Evolutionary conservation across 2,888 invertebrate species (phyloP).

Genomic region (Troides aeacus): DNA sequence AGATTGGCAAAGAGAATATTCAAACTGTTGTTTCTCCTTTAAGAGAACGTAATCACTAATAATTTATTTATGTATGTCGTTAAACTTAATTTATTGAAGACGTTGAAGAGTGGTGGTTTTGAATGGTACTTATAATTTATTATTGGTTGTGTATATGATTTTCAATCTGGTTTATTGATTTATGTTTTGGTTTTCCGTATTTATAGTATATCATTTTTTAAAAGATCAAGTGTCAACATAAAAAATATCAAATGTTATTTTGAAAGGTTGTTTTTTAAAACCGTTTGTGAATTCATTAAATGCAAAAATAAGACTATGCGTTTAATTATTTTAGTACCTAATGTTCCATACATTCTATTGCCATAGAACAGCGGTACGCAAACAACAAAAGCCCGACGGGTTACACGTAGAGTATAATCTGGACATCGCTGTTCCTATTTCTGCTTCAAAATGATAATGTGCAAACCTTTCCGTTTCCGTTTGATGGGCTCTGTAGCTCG

Average conservation of each 20-base stretch:
- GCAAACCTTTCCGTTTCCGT: no score
- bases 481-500: no score
- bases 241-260: no score
- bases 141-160: constrained; percentile 31
- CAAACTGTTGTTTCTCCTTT: constrained; percentile 64
- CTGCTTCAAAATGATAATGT: no score
- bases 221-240: background rate
- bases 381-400: no score
- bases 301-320: no score
- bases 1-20: constrained; percentile 71
- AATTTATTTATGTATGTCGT: constrained; percentile 7
- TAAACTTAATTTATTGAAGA: constrained; percentile 32
- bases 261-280: no score
- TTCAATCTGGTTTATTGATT: constrained; percentile 28
- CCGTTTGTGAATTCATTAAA: no score
- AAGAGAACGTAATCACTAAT: constrained; percentile 66
- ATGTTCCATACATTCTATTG: background rate
- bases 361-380: no score
- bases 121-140: constrained; percentile 30
- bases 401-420: no score
- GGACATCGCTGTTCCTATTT: no score
- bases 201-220: background rate
- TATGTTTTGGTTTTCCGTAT: constrained; percentile 27
- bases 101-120: constrained; percentile 23
- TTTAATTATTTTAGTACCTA: background rate